Evolutionary conservation across 1,140 invertebrate species (phyloP).

Genomic region (Cecropterus lyciades): DNA sequence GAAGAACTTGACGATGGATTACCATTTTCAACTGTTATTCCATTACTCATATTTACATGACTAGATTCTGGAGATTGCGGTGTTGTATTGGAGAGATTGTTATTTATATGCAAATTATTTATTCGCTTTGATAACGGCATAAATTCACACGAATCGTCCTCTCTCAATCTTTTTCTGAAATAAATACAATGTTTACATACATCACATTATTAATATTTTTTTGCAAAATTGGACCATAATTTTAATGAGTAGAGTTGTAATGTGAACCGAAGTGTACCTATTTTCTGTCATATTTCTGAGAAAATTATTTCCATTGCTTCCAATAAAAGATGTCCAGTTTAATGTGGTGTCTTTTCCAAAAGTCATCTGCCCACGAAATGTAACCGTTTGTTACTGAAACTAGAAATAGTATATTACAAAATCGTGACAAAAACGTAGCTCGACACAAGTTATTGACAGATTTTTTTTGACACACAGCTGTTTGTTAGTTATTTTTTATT

Average conservation of each 20-base stretch:
- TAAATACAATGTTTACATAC: slow-evolving; percentile 24
- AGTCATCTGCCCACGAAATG: slow-evolving; percentile 59
- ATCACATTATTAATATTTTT: slow-evolving; percentile 10
- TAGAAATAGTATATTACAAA: slow-evolving; percentile 4
- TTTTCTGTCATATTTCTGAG: slow-evolving; percentile 77
- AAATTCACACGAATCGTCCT: slow-evolving; percentile 89
- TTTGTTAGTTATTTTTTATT: neutral
- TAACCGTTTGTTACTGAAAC: neutral
- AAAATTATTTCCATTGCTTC: slow-evolving; percentile 65
- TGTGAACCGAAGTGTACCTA: slow-evolving; percentile 52
- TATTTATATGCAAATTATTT: slow-evolving; percentile 91
- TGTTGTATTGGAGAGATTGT: slow-evolving; percentile 60
- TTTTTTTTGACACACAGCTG: slow-evolving; percentile 28
- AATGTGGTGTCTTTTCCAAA: slow-evolving; percentile 60
- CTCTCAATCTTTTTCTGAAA: slow-evolving; percentile 87
- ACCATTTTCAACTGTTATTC: slow-evolving; percentile 58
- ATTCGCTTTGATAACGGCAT: slow-evolving; percentile 91
- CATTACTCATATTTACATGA: slow-evolving; percentile 55
- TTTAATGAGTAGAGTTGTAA: neutral
- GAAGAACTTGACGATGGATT: slow-evolving; percentile 64
- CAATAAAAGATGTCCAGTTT: slow-evolving; percentile 57
- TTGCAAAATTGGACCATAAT: slow-evolving; percentile 20
- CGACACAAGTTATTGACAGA: neutral
- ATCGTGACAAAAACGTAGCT: neutral
- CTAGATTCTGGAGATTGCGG: slow-evolving; percentile 62